These are phyloP conservation scores for Esox masquinongy DNA, from an alignment of 2,797 vertebrate genomes.

Conservation along the genomic window DNA sequence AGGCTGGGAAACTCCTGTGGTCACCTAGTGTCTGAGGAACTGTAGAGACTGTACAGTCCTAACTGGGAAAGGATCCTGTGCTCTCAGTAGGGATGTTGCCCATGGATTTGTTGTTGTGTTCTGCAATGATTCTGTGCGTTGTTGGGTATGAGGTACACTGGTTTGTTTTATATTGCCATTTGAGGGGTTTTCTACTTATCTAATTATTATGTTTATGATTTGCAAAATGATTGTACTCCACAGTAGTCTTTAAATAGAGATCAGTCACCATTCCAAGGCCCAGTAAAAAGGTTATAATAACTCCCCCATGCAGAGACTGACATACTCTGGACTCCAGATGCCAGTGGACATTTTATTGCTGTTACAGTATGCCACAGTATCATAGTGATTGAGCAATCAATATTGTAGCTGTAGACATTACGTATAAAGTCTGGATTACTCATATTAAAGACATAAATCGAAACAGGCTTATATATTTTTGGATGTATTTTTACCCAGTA, in stretches of 20 bases:
- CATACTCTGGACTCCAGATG: background rate
- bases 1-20: background rate
- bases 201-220: too few species aligned
- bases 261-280: background rate
- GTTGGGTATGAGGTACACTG: background rate
- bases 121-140: background rate
- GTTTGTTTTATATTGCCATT: too few species aligned
- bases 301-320: background rate
- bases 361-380: background rate
- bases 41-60: background rate
- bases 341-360: background rate
- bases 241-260: too few species aligned
- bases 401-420: conserved; percentile 4
- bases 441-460: background rate
- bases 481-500: background rate
- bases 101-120: background rate
- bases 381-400: background rate
- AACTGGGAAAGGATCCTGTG: background rate
- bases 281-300: background rate
- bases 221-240: too few species aligned
- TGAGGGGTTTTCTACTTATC: too few species aligned
- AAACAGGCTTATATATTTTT: background rate
- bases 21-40: background rate
- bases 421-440: background rate
- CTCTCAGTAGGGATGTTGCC: background rate